These are phyloP conservation scores for Oxyruncus cristatus DNA, from an alignment of 2,113 vertebrate genomes.

Conservation along the genomic window DNA sequence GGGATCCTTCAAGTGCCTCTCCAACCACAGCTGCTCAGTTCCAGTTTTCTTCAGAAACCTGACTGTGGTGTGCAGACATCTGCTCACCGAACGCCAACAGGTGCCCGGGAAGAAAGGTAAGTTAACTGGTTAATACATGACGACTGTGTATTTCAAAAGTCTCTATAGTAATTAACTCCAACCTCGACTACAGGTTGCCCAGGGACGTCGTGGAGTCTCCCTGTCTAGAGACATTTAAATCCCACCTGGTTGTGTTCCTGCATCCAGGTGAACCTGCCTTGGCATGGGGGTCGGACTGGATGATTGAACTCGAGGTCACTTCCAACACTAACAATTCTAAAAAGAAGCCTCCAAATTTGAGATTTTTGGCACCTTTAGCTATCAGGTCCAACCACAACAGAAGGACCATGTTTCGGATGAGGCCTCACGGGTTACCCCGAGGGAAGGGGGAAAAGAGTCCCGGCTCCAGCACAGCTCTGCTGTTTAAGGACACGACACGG, in stretches of 20 bases:
- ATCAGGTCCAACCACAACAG: fast-evolving
- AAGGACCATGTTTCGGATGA: fast-evolving
- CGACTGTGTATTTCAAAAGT: no score
- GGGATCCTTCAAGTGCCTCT: conserved; percentile 84
- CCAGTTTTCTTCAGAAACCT: conserved; percentile 54
- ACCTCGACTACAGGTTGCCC: no score
- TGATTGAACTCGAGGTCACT: not conserved
- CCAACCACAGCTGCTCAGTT: conserved; percentile 82
- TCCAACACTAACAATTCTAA: not conserved
- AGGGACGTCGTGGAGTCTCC: no score
- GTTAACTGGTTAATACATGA: not conserved
- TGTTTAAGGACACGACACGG: fast-evolving
- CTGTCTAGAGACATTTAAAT: fast-evolving
- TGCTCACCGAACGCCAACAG: not conserved
- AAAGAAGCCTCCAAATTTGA: not conserved
- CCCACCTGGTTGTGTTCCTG: no score
- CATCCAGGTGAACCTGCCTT: not conserved
- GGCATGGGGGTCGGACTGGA: not conserved
- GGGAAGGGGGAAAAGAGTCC: fast-evolving
- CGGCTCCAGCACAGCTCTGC: fast-evolving
- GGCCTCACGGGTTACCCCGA: fast-evolving
- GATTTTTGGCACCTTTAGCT: not conserved
- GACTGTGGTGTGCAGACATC: conserved; percentile 63
- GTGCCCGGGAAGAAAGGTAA: not conserved
- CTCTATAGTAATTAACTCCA: fast-evolving